Conservation (phyloP, 2,113 vertebrate species). For the Ardeotis arabs region DNA sequence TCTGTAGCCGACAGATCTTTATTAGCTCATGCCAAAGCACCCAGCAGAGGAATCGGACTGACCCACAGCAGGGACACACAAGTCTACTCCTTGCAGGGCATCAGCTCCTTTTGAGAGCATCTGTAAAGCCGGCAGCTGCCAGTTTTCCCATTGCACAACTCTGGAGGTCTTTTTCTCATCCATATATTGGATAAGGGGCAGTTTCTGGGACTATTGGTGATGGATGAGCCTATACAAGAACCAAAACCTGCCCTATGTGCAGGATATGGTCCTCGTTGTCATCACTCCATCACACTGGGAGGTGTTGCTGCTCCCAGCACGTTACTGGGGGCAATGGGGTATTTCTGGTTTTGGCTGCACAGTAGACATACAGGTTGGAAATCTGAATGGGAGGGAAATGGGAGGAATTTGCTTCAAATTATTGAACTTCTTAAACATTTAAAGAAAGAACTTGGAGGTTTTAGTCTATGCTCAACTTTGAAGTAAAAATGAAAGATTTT, state of each 20-base stretch:
- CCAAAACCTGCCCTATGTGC: not conserved
- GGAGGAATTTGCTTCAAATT: not conserved
- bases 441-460: not conserved
- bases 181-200: not conserved
- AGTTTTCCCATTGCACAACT: not conserved
- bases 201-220: not conserved
- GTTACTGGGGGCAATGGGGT: not conserved
- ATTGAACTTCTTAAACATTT: not conserved
- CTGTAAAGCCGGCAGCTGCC: not conserved
- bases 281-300: not conserved
- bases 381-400: not conserved
- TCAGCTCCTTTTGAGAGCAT: not conserved
- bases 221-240: not conserved
- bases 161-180: not conserved
- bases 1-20: not conserved
- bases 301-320: not conserved
- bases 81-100: not conserved
- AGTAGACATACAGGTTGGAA: not conserved
- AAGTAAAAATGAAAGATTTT: not conserved
- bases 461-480: not conserved
- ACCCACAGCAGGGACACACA: not conserved
- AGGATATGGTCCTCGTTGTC: fast-evolving
- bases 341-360: not conserved
- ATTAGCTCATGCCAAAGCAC: not conserved
- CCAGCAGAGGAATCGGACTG: not conserved